A percentile compares a stretch with the other conserved stretches of the same genome.
phyloP scores from a whole-genome alignment of 2,797 vertebrate genomes.

The Cyclura pinguis region DNA sequence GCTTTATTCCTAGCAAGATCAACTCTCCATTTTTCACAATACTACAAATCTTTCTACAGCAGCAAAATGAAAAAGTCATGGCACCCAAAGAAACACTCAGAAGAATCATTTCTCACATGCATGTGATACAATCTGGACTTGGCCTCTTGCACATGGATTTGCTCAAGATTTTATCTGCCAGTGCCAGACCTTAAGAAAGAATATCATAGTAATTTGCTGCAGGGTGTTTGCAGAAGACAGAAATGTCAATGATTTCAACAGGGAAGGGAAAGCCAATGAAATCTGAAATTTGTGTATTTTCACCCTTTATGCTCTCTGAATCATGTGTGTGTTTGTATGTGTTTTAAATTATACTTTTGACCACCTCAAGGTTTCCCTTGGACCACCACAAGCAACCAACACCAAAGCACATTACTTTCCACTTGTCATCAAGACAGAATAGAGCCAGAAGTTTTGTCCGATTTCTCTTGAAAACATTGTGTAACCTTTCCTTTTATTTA shows the following conservation, averaged over 20 bases:
- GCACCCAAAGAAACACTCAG: not conserved
- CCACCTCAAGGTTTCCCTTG: not conserved
- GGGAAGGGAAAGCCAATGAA: conserved; percentile 5
- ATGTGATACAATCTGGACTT: not conserved
- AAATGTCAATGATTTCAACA: not conserved
- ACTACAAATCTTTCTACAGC: not conserved
- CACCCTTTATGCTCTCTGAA: not conserved
- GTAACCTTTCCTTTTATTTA: not conserved
- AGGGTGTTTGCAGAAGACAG: not conserved
- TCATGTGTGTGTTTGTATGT: not conserved
- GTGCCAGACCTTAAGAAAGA: not conserved
- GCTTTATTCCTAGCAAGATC: not conserved
- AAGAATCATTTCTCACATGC: not conserved
- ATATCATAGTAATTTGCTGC: not conserved
- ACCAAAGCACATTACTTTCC: conserved; percentile 2
- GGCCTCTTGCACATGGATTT: not conserved
- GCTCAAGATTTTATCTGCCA: not conserved
- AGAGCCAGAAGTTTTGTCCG: not conserved
- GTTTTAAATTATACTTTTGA: not conserved
- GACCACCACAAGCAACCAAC: conserved; percentile 9
- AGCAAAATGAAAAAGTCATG: not conserved
- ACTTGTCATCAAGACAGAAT: conserved; percentile 9
- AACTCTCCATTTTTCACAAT: not conserved
- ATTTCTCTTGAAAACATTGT: not conserved
- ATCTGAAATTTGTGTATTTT: conserved; percentile 4